A percentile compares a stretch with the other conserved stretches of the same genome.
Conservation (phyloP, 2,888 invertebrate genomes). For the Balanococcus diminutus region DNA sequence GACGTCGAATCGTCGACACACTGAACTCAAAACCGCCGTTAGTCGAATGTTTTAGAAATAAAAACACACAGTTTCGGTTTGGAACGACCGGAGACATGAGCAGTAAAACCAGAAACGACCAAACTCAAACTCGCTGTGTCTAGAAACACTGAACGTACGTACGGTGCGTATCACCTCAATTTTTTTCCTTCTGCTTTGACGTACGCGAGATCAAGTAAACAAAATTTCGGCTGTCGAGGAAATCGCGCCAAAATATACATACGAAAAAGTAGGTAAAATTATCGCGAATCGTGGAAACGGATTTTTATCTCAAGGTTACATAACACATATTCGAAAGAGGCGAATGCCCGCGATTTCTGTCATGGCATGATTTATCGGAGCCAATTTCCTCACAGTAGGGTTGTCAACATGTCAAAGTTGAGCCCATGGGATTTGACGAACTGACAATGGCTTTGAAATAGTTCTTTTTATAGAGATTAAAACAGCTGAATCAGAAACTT, state of each 20-base stretch:
- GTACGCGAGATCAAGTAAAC: not conserved
- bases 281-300: not conserved
- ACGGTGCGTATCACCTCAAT: not conserved
- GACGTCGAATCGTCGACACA: slow-evolving; percentile 28
- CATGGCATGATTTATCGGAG: not conserved
- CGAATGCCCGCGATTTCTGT: not conserved
- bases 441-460: too few relatives aligned
- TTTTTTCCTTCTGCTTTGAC: not conserved
- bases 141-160: not conserved
- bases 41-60: slow-evolving; percentile 20
- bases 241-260: not conserved
- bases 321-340: not conserved
- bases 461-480: too few relatives aligned
- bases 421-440: too few relatives aligned
- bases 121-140: slow-evolving; percentile 11
- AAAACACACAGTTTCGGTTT: slow-evolving; percentile 44
- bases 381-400: not conserved
- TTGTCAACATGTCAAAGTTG: too few relatives aligned
- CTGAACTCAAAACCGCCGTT: slow-evolving; percentile 17
- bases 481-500: too few relatives aligned
- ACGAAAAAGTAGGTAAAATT: too few relatives aligned
- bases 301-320: not conserved
- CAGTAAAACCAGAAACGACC: slow-evolving; percentile 43
- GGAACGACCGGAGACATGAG: slow-evolving; percentile 42
- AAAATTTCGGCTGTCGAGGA: not conserved